Base-by-base conservation (phyloP, 2,797 vertebrate genomes). In the Phataginus tricuspis region DNA sequence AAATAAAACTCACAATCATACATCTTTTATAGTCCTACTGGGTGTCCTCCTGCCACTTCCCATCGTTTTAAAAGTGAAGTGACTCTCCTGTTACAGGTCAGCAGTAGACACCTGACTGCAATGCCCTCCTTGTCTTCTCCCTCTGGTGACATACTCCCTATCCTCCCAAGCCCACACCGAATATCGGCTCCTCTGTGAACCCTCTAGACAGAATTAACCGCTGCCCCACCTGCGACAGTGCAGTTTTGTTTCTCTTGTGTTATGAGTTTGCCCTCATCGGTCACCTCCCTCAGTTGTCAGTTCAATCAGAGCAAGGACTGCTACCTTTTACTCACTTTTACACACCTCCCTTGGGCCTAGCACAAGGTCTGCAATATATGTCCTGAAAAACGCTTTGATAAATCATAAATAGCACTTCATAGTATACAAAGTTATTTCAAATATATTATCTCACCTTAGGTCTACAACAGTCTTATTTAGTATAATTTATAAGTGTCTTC, bases 81-180 rank as follows among this genome's bases (percentile, higher is more conserved):
- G 55, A 84, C 42, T 96, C 75, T 93, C 80, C 27, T 84, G 53
- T 45, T 82, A 86, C 42, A 29, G 53, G 91, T 64, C 45, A 16
- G 84, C 94, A 87, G 69, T 77, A 77, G 49, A 39, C n/a, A 87
- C 25, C 79, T 91, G 61, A 92, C 92, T 37, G 16, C 9, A 84
- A 75, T 6, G 72, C 34, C 42, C 39, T 91, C 85, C 12, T 11
- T 8, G 7, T 53, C 90, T 77, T 89, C 83, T 96, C 79, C 78
- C 78, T 90, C 37, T 88, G 16, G 72, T 88, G 74, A 96, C 49
- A 89, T 91, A 29, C 53, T 68, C 82, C n/a, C 91, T 78, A 39
- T 25, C 16, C 5, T 88, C 77, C 77, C 39, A 86, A 88, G 42
- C 19, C 31, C 72, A 69, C 7, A 31, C 80, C 68, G 53, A 72